Conservation (phyloP, 1,140 invertebrate species). For the Cyrtorhinus lividipennis region DNA sequence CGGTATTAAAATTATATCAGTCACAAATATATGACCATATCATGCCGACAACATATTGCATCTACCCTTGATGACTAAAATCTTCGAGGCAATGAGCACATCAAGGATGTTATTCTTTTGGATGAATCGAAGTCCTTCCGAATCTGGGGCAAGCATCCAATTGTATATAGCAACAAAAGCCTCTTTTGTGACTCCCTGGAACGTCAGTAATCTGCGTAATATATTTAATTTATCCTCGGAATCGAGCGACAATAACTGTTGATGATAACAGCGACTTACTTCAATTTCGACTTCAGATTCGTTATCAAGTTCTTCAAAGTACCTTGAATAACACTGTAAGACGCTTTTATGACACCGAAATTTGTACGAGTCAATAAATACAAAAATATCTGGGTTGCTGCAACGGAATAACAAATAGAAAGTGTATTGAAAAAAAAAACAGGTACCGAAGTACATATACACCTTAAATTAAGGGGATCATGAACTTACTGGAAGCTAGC, state of each 20-base stretch:
- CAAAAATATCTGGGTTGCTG: constrained; percentile 41
- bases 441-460: too few relatives aligned
- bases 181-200: constrained; percentile 35
- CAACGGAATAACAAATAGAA: too few relatives aligned
- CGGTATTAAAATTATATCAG: too few relatives aligned
- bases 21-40: too few relatives aligned
- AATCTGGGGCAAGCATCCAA: constrained; percentile 51
- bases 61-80: constrained; percentile 45
- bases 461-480: not conserved
- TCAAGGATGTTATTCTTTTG: constrained; percentile 49
- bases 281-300: constrained; percentile 26
- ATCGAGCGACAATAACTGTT: too few relatives aligned
- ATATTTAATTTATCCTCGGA: too few relatives aligned
- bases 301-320: constrained; percentile 33
- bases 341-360: constrained; percentile 43
- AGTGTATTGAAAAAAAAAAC: not conserved
- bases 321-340: constrained; percentile 40
- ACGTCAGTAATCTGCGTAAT: too few relatives aligned
- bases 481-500: not conserved
- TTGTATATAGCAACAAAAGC: constrained; percentile 54
- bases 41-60: too few relatives aligned
- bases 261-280: not conserved
- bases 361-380: constrained; percentile 38
- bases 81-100: constrained; percentile 48
- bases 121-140: constrained; percentile 40